Conservation (phyloP, 2,113 vertebrate genomes). For the Nycticebus coucang region DNA sequence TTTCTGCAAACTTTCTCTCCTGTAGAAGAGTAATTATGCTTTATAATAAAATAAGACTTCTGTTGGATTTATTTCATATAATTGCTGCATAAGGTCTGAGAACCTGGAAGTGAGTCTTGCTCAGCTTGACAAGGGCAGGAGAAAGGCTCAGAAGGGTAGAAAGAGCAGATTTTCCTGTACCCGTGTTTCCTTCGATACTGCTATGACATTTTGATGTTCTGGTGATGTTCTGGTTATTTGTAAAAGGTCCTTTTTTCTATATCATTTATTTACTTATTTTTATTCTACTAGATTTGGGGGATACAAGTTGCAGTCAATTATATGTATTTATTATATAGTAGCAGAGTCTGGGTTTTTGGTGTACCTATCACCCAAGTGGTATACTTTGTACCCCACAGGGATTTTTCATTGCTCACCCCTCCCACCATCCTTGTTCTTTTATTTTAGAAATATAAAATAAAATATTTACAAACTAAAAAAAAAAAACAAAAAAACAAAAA, state of each 20-base stretch:
- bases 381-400: too few species aligned
- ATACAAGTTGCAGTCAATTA: too few species aligned
- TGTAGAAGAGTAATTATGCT: background rate
- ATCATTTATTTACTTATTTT: too few species aligned
- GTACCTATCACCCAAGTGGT: too few species aligned
- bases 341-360: too few species aligned
- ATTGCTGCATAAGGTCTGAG: background rate
- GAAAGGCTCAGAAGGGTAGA: background rate
- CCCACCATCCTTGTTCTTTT: background rate
- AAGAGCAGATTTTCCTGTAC: background rate
- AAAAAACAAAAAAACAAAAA: too few species aligned
- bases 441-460: slow-evolving; percentile 37
- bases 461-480: slow-evolving; percentile 37
- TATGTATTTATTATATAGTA: too few species aligned
- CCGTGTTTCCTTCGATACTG: fast-evolving
- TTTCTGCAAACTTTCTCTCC: background rate
- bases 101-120: too few species aligned
- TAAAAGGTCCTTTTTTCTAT: background rate
- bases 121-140: background rate
- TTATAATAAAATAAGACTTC: background rate
- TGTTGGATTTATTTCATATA: background rate
- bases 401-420: too few species aligned
- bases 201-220: background rate
- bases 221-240: background rate
- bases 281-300: too few species aligned